phyloP scores from a whole-genome alignment of 2,888 invertebrate species.

The Perdita meconis region DNA sequence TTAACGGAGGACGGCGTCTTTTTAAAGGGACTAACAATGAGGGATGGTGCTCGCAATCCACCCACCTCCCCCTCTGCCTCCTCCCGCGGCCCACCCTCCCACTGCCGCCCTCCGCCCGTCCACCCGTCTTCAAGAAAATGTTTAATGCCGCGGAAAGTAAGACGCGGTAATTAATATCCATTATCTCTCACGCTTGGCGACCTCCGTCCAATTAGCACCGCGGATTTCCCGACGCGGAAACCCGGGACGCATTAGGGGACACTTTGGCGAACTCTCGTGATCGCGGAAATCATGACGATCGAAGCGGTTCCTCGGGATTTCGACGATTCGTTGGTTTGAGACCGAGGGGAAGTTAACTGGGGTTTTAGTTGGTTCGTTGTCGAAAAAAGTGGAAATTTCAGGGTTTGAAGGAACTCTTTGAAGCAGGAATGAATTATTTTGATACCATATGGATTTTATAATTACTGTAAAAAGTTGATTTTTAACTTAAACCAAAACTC shows the following conservation, averaged over 20 bases:
- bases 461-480: no score
- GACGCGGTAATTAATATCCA: slow-evolving; percentile 84
- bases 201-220: slow-evolving; percentile 79
- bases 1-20: slow-evolving; percentile 79
- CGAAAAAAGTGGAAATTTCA: no score
- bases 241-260: slow-evolving; percentile 80
- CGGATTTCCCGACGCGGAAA: slow-evolving; percentile 74
- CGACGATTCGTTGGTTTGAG: no score
- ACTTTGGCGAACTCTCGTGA: slow-evolving; percentile 27
- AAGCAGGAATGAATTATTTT: no score
- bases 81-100: slow-evolving; percentile 13
- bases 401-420: no score
- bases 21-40: slow-evolving; percentile 83
- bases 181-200: slow-evolving; percentile 79
- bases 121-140: slow-evolving; percentile 78
- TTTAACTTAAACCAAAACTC: no score
- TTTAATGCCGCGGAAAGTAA: slow-evolving; percentile 83
- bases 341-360: no score
- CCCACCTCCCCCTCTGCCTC: slow-evolving; percentile 19
- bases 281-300: slow-evolving; percentile 4
- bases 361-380: no score
- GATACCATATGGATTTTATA: no score
- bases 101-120: slow-evolving; percentile 24
- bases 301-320: not conserved
- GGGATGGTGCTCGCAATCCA: slow-evolving; percentile 77